Conservation (phyloP, 2,113 vertebrate genomes). For the Xenotilapia caudafasciata region DNA sequence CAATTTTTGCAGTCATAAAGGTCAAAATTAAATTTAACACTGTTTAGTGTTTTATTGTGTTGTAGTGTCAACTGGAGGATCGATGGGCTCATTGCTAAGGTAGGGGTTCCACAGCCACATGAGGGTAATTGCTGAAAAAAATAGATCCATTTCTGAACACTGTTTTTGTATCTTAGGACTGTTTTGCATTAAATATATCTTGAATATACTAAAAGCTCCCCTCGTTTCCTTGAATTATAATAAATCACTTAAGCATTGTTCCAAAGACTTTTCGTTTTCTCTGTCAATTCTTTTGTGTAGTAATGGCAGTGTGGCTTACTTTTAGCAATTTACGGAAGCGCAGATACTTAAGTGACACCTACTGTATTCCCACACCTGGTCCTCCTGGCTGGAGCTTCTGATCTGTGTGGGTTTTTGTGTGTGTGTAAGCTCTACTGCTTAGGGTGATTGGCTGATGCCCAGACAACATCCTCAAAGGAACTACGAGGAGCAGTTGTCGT, state of each 20-base stretch:
- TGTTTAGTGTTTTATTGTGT: constrained; percentile 70
- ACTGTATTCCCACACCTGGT: constrained; percentile 18
- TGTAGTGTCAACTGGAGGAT: constrained; percentile 66
- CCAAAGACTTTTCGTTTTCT: neutral
- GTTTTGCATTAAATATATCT: constrained; percentile 37
- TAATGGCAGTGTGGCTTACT: neutral
- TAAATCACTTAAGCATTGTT: neutral
- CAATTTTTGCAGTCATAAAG: constrained; percentile 67
- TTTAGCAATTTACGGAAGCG: neutral
- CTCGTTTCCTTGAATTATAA: constrained; percentile 5
- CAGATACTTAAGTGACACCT: neutral
- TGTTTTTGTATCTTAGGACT: constrained; percentile 21
- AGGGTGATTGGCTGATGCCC: constrained; percentile 37
- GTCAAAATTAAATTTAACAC: constrained; percentile 77
- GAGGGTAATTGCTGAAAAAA: constrained; percentile 46
- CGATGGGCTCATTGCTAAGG: constrained; percentile 66
- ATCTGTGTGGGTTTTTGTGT: neutral
- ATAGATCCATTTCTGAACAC: neutral
- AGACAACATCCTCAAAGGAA: constrained; percentile 17
- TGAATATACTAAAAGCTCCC: constrained; percentile 6
- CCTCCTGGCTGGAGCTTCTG: neutral
- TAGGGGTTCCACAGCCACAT: constrained; percentile 34
- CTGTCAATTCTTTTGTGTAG: neutral
- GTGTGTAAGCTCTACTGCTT: constrained; percentile 15
- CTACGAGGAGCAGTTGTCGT: constrained; percentile 21